Conservation (phyloP, 1,140 invertebrate genomes). For the Cyclina sinensis region DNA sequence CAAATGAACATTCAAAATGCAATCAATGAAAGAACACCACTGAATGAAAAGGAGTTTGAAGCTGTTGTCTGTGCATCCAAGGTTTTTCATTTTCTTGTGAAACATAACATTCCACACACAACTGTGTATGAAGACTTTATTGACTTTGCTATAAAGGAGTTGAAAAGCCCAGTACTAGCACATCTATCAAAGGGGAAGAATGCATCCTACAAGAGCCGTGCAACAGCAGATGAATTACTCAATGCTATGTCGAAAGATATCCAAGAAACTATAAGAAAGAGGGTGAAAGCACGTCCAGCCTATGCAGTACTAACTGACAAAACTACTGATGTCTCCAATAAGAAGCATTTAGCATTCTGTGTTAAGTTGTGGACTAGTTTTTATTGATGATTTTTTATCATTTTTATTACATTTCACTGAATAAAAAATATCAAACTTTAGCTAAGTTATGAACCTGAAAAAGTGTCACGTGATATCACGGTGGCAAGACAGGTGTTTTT, state of each 20-base stretch:
- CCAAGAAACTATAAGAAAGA: not conserved
- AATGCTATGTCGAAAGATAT: conserved; percentile 7
- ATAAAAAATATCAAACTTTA: too few species aligned
- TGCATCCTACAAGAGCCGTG: not conserved
- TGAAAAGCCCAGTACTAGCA: not conserved
- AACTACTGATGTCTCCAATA: conserved; percentile 21
- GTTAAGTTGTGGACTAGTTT: too few species aligned
- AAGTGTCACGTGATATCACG: too few species aligned
- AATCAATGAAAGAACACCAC: too few species aligned
- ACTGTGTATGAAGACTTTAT: conserved; percentile 14
- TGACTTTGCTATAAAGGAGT: conserved; percentile 21
- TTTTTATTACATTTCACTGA: too few species aligned
- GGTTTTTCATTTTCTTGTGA: too few species aligned
- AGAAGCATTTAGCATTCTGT: conserved; percentile 18
- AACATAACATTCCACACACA: conserved; percentile 19
- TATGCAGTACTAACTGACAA: conserved; percentile 9
- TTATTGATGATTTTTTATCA: too few species aligned
- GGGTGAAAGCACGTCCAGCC: not conserved
- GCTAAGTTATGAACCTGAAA: too few species aligned
- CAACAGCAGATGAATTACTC: not conserved
- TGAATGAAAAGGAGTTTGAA: too few species aligned
- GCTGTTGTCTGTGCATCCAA: too few species aligned
- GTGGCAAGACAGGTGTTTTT: too few species aligned
- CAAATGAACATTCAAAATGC: too few species aligned
- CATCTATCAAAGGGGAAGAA: not conserved